A percentile compares a stretch with the other conserved stretches of the same genome.
phyloP scores from a whole-genome alignment of 2,888 invertebrate genomes.

The Lepidochrysops patricia region DNA sequence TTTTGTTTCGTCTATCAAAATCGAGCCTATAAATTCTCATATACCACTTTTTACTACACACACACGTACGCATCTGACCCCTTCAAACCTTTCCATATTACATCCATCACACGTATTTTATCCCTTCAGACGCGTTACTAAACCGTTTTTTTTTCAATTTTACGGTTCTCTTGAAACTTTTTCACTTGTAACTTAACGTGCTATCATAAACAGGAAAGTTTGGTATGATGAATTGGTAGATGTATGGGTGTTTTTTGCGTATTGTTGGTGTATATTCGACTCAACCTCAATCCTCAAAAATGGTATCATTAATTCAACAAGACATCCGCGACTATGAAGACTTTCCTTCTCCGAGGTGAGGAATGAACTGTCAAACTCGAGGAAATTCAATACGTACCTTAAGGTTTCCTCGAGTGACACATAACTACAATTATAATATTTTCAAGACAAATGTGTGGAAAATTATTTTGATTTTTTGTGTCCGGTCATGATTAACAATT shows the following conservation, averaged over 20 bases:
- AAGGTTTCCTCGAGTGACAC: no score
- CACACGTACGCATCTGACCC: background rate
- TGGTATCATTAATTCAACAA: no score
- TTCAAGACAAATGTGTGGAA: no score
- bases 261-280: no score
- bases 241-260: background rate
- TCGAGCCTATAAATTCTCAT: no score
- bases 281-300: no score
- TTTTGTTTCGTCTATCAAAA: no score
- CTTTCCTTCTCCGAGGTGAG: background rate
- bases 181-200: background rate
- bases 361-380: background rate
- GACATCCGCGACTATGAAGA: background rate
- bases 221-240: background rate
- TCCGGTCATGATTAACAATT: no score
- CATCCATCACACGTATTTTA: background rate
- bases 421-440: no score
- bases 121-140: background rate
- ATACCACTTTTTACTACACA: background rate
- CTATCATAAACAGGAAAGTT: background rate
- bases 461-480: no score
- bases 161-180: background rate
- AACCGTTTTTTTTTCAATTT: background rate
- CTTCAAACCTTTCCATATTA: background rate
- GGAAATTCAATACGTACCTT: no score